These are phyloP conservation scores for Dinoponera quadriceps DNA, from an alignment of 1,140 invertebrate species.

Conservation along the genomic window DNA sequence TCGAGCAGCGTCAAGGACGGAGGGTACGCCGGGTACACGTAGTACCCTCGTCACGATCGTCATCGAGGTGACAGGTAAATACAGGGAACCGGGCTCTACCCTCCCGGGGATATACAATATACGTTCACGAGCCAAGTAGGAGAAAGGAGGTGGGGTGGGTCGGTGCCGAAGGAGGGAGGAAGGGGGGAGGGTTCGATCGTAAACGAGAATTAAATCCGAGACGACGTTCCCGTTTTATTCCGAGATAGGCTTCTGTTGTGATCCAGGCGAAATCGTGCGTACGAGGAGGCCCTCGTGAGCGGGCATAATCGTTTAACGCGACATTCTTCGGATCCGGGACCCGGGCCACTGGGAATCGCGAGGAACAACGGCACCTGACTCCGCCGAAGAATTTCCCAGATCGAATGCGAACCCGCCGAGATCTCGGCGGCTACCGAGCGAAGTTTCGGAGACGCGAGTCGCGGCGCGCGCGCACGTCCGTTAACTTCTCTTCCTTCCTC, in stretches of 20 bases:
- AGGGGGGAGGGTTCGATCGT: conserved; percentile 68
- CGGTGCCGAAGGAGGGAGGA: neutral
- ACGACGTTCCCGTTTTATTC: conserved; percentile 68
- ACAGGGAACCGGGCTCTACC: conserved; percentile 65
- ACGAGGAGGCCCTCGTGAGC: conserved; percentile 62
- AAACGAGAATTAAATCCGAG: conserved; percentile 80
- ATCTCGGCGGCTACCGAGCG: too few species aligned
- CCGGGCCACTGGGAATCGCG: neutral
- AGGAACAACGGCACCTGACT: neutral
- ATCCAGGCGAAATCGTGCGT: conserved; percentile 75
- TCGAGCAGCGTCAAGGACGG: conserved; percentile 70
- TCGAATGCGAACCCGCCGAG: too few species aligned
- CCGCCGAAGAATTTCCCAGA: neutral
- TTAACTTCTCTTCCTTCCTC: conserved; percentile 27
- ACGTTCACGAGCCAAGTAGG: conserved; percentile 52
- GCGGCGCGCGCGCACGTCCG: neutral
- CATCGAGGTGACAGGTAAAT: conserved; percentile 83
- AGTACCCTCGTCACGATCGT: conserved; percentile 83
- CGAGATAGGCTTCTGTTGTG: conserved; percentile 71
- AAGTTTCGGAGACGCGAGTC: neutral
- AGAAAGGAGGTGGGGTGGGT: conserved; percentile 43
- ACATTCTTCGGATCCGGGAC: conserved; percentile 8
- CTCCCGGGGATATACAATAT: conserved; percentile 59
- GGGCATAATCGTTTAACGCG: conserved; percentile 39
- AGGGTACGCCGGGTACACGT: conserved; percentile 71